Evolutionary conservation across 2,888 invertebrate species (phyloP), one percentile per base, ranked within the genome.

Genomic region (Trichacis sp.): DNA sequence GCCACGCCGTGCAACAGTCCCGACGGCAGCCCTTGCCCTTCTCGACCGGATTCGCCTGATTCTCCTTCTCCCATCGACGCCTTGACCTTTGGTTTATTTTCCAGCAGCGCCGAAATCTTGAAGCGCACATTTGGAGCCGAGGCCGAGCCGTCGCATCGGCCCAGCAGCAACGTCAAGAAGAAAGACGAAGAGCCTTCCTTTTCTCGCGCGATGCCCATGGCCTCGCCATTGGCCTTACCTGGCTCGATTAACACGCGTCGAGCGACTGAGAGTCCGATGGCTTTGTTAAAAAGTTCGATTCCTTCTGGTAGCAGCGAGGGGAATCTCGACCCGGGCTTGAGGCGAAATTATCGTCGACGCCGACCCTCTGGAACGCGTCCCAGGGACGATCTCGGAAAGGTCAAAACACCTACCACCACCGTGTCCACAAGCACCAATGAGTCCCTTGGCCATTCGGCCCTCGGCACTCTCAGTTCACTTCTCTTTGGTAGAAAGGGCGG

Each of bases 1-100:
- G 94, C 94, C 5, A 95, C 95, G 4, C 95, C 95, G 1, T 93
- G 93, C 78, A 95, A 95, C 83, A 94, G 93, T 78, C 95, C 95
- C 1, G 90, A 91, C 73, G 89, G 89, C 38, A 84, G 90, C 24
- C 91, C 91, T 0, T 87, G 88, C 0, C 83, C 85, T 1, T 86
- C 88, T 0, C 79, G 88, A 38, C 84, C 87, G 46, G 86, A 86
- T 11, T 90, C 91, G 0, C 91, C 91, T 6, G 87, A 88, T 12
- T 90, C 91, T 0, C 91, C 91, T 6, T 87, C 88, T 12, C 68
- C 72, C 1, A 63, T 73, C 2, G 69, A 72, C 36, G 72, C 74
- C n/a, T 46, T 77, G 24, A 57, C 78, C 2, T 87, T 88, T 58
- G 87, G 89, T 9, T 79, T 91, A 11, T 83, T 91, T 33, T 88